Percentiles rank a stretch among this genome's conserved stretches.
These are phyloP conservation scores for Drosophila suzukii DNA, from an alignment of 1,140 invertebrate genomes.

Conservation along the genomic window DNA sequence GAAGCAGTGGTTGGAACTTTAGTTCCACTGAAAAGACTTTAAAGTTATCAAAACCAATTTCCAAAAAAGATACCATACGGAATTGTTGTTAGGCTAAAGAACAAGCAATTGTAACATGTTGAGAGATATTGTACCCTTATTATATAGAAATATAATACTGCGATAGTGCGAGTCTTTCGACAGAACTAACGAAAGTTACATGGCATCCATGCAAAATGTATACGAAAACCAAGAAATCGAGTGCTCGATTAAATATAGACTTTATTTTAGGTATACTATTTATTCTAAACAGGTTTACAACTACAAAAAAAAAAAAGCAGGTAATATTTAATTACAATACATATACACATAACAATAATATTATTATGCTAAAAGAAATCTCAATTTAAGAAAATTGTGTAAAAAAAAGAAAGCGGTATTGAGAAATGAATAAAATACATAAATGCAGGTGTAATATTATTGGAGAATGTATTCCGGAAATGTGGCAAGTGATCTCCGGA, in stretches of 20 bases:
- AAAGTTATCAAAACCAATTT: not conserved
- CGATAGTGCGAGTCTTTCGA: not conserved
- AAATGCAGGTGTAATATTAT: not conserved
- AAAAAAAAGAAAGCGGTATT: conserved; percentile 5
- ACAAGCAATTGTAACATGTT: not conserved
- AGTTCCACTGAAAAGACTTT: not conserved
- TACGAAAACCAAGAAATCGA: conserved; percentile 11
- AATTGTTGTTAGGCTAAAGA: not conserved
- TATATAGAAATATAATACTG: conserved; percentile 5
- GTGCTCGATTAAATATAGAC: conserved; percentile 24
- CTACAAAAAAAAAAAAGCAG: conserved; percentile 43
- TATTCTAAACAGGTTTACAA: conserved; percentile 30
- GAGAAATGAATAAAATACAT: conserved; percentile 3
- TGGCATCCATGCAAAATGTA: conserved; percentile 55
- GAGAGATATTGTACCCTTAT: not conserved
- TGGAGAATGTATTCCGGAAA: conserved; percentile 33
- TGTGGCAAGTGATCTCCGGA: conserved; percentile 31
- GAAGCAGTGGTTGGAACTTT: not conserved
- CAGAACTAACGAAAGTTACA: conserved; percentile 7
- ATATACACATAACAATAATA: conserved; percentile 7
- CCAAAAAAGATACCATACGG: not conserved
- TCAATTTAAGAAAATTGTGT: not conserved
- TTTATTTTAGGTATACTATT: conserved; percentile 31
- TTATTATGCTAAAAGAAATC: not conserved
- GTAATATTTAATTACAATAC: conserved; percentile 10